Evolutionary conservation across 30 jellyfish, hydroid and myxozoan species (phyloP).

Genomic region (Cassiopea andromeda): DNA sequence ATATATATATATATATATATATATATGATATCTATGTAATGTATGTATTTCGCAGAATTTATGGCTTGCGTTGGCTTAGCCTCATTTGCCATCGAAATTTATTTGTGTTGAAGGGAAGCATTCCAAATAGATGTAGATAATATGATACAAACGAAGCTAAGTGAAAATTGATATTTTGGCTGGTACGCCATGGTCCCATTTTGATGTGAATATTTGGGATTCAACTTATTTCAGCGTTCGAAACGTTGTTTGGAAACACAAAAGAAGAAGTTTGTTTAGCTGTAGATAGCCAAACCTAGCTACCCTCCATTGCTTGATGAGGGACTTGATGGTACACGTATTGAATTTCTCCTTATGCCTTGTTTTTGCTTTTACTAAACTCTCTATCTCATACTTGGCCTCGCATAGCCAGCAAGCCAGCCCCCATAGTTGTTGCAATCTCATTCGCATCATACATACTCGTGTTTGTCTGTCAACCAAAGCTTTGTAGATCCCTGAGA

Average conservation of each 20-base stretch:
- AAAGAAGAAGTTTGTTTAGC: too few relatives aligned
- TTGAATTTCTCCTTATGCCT: not conserved
- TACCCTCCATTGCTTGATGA: not conserved
- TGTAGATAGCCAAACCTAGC: not conserved
- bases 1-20: too few relatives aligned
- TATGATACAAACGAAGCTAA: not conserved
- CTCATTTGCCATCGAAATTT: not conserved
- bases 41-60: not conserved
- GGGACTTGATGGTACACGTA: not conserved
- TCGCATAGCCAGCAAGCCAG: too few relatives aligned
- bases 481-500: not conserved
- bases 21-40: too few relatives aligned
- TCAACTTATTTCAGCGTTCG: not conserved
- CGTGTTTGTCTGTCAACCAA: not conserved
- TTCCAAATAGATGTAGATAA: slow-evolving; percentile 10
- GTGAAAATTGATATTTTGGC: slow-evolving; percentile 1
- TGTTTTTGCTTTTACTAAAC: too few relatives aligned
- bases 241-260: not conserved
- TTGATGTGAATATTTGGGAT: slow-evolving; percentile 2
- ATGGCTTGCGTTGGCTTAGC: not conserved
- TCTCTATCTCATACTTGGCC: too few relatives aligned
- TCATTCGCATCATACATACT: not conserved
- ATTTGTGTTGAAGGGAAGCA: slow-evolving; percentile 28
- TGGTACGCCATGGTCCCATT: slow-evolving; percentile 1
- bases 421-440: not conserved